These are phyloP conservation scores for Aphodius sticticus DNA, from an alignment of 2,888 invertebrate species.

Conservation along the genomic window DNA sequence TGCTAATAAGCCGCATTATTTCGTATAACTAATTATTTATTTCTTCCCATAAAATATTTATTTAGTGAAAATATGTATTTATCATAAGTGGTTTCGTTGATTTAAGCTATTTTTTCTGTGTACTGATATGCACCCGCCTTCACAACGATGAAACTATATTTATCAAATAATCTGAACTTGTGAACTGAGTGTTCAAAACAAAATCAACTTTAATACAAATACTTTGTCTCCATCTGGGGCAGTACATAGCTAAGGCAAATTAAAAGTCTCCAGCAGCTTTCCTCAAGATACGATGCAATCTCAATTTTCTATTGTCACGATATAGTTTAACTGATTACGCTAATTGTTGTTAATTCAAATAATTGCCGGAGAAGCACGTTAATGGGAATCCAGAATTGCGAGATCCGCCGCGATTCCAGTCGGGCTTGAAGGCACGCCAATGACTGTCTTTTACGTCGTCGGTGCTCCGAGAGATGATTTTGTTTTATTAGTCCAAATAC, in stretches of 20 bases:
- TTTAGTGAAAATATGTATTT: no score
- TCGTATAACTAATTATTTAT: no score
- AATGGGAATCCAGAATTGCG: neutral
- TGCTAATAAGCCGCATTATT: no score
- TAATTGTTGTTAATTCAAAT: neutral
- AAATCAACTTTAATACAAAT: no score
- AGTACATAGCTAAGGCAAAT: neutral
- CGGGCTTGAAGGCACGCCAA: slow-evolving; percentile 5
- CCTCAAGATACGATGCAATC: neutral
- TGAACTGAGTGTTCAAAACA: no score
- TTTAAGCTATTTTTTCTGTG: no score
- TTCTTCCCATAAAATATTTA: no score
- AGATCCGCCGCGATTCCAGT: neutral
- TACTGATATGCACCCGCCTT: no score
- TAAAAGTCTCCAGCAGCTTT: neutral
- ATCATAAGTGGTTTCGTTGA: no score
- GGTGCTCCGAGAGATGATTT: neutral
- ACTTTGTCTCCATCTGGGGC: no score
- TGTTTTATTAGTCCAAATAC: slow-evolving; percentile 33
- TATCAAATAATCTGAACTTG: no score
- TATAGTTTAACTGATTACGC: neutral
- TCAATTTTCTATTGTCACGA: neutral
- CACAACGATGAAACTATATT: no score
- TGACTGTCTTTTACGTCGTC: slow-evolving; percentile 6
- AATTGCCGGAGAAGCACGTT: neutral